Evolutionary conservation across 1,140 invertebrate genomes (phyloP), one percentile per base, ranked within the genome.

Genomic region (Nasonia longicornis): DNA sequence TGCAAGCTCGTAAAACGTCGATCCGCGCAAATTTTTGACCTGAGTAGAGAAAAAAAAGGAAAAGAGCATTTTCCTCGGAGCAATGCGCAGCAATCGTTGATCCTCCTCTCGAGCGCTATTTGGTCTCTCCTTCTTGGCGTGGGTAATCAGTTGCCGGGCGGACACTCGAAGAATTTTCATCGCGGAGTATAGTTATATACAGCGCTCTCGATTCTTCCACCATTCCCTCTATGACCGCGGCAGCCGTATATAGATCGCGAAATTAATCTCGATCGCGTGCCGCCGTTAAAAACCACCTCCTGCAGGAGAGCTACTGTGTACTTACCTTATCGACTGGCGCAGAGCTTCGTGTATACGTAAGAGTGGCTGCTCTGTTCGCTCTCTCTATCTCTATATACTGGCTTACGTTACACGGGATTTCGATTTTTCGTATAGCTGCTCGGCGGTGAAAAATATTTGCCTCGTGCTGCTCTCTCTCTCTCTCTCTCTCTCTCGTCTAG

Each of bases 401-500:
- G 0, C n/a, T 63, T 22, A 20, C 14, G 38, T 67, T 14, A n/a
- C 8, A 66, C 12, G 35, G 31, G 38, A 22, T 42, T 35, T 35
- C 42, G 45, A 77, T 75, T 71, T 76, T 72, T 82, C 66, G 29
- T 71, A 35, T 22, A 42, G n/a, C 64, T 26, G 42, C 73, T 58
- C 14, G 4, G 38, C 26, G 26, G 67, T 63, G 26, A 77, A 77
- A 77, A 66, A 38, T 67, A 67, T 77, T 64, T 38, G 73, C 29
- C 20, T 16, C 35, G 12, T 1, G 79, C 26, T 26, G 26, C 1
- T 26, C 26, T 26, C 79, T 45, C 31, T 35, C 64, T 71, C 67
- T 45, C 31, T 35, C 64, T 35, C 64, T 71, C 67, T 45, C 31
- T 35, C 64, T 71, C 67, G 83, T 82, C 64, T 84, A 82, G 84